phyloP scores from a whole-genome alignment of 2,113 vertebrate genomes.

The Genyomyrus donnyi region DNA sequence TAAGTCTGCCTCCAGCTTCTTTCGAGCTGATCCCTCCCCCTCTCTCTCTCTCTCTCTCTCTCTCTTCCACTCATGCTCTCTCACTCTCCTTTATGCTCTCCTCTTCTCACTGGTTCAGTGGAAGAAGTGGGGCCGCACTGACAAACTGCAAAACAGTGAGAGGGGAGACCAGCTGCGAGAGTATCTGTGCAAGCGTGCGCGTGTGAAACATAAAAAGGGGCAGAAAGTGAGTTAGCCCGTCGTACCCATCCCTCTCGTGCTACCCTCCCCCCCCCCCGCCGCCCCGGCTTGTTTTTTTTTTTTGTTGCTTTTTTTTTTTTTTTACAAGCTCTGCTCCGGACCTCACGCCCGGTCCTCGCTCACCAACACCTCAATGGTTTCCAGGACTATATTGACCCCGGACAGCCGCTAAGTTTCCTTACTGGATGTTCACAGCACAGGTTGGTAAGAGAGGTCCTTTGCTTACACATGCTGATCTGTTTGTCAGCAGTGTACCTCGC shows the following conservation, averaged over 20 bases:
- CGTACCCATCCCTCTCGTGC: background rate
- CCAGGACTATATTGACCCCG: conserved; percentile 29
- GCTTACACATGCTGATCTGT: background rate
- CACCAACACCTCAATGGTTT: conserved; percentile 28
- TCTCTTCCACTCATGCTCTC: conserved; percentile 25
- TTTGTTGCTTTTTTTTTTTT: background rate
- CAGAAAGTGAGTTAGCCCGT: background rate
- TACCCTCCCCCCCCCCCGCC: no score
- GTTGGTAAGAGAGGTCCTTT: conserved; percentile 37
- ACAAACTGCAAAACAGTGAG: conserved; percentile 27
- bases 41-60: conserved; percentile 26
- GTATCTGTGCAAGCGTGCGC: background rate
- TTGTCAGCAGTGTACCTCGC: background rate
- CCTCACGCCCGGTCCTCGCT: conserved; percentile 30
- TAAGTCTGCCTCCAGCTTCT: conserved; percentile 32
- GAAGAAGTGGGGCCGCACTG: conserved; percentile 36
- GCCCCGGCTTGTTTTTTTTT: background rate
- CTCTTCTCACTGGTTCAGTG: background rate
- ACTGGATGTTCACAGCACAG: conserved; percentile 39
- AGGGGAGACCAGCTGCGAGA: conserved; percentile 1
- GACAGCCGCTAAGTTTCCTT: conserved; percentile 20
- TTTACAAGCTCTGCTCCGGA: background rate
- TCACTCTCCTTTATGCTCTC: conserved; percentile 2
- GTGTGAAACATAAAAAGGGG: background rate
- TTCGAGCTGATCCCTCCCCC: conserved; percentile 33